Evolutionary conservation across 2,113 vertebrate genomes (phyloP), one percentile per base, ranked within the genome.

Genomic region (Ammospiza nelsoni): DNA sequence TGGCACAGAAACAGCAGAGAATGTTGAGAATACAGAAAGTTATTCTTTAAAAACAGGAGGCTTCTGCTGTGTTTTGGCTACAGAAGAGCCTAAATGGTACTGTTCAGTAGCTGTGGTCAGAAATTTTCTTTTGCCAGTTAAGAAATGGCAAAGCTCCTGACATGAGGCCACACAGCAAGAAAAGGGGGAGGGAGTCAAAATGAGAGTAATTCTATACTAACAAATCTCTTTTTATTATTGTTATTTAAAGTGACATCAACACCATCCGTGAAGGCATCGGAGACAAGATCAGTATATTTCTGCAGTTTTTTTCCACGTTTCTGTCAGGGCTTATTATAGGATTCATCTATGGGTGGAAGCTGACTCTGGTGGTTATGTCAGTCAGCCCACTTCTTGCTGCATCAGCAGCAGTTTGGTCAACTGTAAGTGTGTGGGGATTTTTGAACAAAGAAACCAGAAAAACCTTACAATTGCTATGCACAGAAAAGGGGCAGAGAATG

Each of bases 261-360:
- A 98, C 95, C 31, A 98, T 98, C 84, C 97, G 97, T 0, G 97
- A 98, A 71, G 98, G 98, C 46, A 97, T 98, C 2, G 97, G 98
- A 76, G 98, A 98, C 95, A 98, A 98, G 76, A 97, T 98, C 77
- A 89, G 91, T 84, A 97, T 98, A 90, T 97, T 98, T 83, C 76
- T 97, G 24, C 97, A 98, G 83, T 92, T 91, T 57, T 97, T 98
- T 81, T 82, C 95, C 82, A 98, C 97, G 1, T 98, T 98, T 95
- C 9, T 98, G 62, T 1, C 96, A 28, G 97, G 98, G 6, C 48
- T 98, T 77, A 79, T 98, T 75, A 96, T 98, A 93, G 98, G 98
- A 87, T 98, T 98, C 91, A 19, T 97, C 90, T 55, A 97, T 1
- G 97, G 98, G 12, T 98, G 98, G 98, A 98, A 98, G 82, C 96